phyloP scores from a whole-genome alignment of 1,140 invertebrate genomes.

The Trichonephila clavipes region DNA sequence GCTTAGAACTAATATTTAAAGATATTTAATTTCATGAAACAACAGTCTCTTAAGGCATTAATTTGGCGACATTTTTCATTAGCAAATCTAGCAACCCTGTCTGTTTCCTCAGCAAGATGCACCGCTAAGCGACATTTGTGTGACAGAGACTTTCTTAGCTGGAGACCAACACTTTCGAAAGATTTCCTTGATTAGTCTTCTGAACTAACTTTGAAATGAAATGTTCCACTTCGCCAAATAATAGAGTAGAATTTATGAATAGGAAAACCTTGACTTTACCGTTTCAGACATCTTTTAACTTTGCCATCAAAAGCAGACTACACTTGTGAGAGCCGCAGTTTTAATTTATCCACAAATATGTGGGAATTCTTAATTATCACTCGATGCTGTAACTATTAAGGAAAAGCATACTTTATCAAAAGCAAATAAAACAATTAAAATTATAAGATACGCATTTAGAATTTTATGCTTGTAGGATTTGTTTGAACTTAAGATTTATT shows the following conservation, averaged over 20 bases:
- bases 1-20: too few species aligned
- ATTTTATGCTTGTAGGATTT: too few species aligned
- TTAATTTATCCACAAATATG: not conserved
- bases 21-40: too few species aligned
- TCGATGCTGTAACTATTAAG: too few species aligned
- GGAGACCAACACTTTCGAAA: slow-evolving; percentile 45
- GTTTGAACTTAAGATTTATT: too few species aligned
- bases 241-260: not conserved
- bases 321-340: not conserved
- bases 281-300: not conserved
- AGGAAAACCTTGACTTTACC: not conserved
- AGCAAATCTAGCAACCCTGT: not conserved
- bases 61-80: not conserved
- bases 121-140: slow-evolving; percentile 53
- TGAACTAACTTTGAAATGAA: not conserved
- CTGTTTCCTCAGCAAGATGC: slow-evolving; percentile 56
- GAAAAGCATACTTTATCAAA: too few species aligned
- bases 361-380: not conserved
- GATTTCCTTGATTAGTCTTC: slow-evolving; percentile 48
- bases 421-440: too few species aligned
- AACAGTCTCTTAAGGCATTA: not conserved
- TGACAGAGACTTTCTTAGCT: slow-evolving; percentile 59
- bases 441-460: too few species aligned
- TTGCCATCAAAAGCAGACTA: not conserved
- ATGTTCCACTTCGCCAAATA: not conserved